Conservation (phyloP, 2,113 vertebrate species). For the Phrynosoma blainvillii region DNA sequence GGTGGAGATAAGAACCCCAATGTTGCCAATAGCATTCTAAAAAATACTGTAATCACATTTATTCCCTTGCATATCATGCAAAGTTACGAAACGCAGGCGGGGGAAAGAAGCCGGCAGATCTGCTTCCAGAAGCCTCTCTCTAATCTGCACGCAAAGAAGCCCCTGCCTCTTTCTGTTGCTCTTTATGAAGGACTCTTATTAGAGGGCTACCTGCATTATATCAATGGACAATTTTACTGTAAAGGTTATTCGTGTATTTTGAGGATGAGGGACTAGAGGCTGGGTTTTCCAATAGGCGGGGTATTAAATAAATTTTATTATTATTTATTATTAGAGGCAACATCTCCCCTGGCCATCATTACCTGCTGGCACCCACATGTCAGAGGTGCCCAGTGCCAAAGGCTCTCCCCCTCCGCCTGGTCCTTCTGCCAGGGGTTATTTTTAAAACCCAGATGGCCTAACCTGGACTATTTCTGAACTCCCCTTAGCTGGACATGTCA, state of each 20-base stretch:
- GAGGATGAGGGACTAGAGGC: too few relatives aligned
- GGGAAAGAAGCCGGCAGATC: not conserved
- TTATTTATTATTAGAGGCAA: too few relatives aligned
- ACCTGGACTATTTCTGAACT: not conserved
- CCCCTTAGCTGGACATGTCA: not conserved
- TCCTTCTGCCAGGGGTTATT: not conserved
- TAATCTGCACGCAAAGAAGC: not conserved
- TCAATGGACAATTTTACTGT: not conserved
- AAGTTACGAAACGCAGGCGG: not conserved
- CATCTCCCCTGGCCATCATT: not conserved
- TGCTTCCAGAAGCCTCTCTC: slow-evolving; percentile 8
- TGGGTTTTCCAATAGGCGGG: too few relatives aligned
- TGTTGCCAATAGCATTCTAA: too few relatives aligned
- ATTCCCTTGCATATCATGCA: not conserved
- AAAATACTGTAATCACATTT: too few relatives aligned
- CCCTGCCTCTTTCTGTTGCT: not conserved
- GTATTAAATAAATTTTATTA: too few relatives aligned
- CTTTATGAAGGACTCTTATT: not conserved
- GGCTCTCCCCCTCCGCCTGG: too few relatives aligned
- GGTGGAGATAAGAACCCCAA: too few relatives aligned
- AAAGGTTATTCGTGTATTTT: not conserved
- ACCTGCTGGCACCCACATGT: not conserved
- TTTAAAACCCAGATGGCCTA: slow-evolving; percentile 13
- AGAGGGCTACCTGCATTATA: not conserved
- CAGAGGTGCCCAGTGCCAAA: not conserved